phyloP scores from a whole-genome alignment of 2,888 invertebrate genomes.

The Pseudeuparius sepicola region DNA sequence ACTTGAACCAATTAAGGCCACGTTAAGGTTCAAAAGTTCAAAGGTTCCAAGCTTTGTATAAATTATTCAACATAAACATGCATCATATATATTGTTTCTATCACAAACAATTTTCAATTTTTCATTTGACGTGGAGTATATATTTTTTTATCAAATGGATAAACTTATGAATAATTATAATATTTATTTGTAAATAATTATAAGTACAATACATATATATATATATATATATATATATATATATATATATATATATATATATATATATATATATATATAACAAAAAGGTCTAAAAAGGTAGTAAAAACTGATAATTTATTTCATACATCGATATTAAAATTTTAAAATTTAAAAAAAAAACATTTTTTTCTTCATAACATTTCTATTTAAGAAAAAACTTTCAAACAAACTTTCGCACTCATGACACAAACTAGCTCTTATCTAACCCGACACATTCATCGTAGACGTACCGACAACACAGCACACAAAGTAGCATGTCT shows the following conservation, averaged over 20 bases:
- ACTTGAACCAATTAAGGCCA: no score
- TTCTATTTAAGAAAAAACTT: conserved; percentile 6
- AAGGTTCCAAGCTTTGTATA: no score
- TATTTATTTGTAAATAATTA: background rate
- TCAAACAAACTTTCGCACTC: conserved; percentile 7
- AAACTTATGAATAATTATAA: conserved; percentile 6
- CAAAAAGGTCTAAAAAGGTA: no score
- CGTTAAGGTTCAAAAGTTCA: no score
- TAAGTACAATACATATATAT: conserved; percentile 3
- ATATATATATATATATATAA: no score
- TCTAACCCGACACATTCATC: conserved; percentile 8
- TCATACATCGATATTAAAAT: conserved; percentile 8
- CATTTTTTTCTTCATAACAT: conserved; percentile 6
- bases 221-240: no score
- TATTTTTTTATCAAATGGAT: no score
- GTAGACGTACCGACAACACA: conserved; percentile 3
- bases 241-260: no score
- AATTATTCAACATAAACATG: no score
- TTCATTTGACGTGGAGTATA: no score
- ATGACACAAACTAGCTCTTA: conserved; percentile 5
- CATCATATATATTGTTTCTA: conserved; percentile 8
- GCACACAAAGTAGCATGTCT: conserved; percentile 6
- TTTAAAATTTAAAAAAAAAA: no score
- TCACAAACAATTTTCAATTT: conserved; percentile 6
- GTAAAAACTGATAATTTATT: conserved; percentile 1